These are phyloP conservation scores for Rhineura floridana DNA, from an alignment of 2,113 vertebrate genomes.

Conservation along the genomic window DNA sequence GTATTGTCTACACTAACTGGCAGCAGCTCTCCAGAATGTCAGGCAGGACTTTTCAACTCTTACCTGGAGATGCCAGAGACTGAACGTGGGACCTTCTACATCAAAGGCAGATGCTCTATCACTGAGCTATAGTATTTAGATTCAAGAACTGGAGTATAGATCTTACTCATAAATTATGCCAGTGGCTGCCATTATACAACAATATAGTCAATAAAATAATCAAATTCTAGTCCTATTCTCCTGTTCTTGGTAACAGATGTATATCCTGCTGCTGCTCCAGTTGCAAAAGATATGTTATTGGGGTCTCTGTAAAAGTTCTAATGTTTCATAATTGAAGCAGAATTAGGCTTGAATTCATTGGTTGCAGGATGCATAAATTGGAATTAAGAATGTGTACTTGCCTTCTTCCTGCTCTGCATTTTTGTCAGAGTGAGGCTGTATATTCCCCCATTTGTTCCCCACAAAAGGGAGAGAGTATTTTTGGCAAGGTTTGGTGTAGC, in stretches of 20 bases:
- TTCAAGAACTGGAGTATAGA: background rate
- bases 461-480: background rate
- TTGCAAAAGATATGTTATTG: background rate
- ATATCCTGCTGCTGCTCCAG: background rate
- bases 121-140: too few relatives aligned
- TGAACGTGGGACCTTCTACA: too few relatives aligned
- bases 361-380: background rate
- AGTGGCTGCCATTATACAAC: background rate
- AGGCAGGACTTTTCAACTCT: too few relatives aligned
- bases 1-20: too few relatives aligned
- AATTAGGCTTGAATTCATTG: background rate
- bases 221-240: background rate
- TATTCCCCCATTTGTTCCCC: too few relatives aligned
- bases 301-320: background rate
- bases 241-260: background rate
- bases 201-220: background rate
- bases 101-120: too few relatives aligned
- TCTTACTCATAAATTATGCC: conserved; percentile 1
- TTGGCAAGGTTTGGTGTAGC: background rate
- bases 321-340: background rate
- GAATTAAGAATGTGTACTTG: background rate
- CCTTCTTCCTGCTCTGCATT: background rate
- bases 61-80: too few relatives aligned
- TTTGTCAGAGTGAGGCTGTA: background rate
- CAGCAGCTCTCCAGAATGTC: too few relatives aligned